phyloP scores from a whole-genome alignment of 1,140 invertebrate species.

The Leptinotarsa texana region DNA sequence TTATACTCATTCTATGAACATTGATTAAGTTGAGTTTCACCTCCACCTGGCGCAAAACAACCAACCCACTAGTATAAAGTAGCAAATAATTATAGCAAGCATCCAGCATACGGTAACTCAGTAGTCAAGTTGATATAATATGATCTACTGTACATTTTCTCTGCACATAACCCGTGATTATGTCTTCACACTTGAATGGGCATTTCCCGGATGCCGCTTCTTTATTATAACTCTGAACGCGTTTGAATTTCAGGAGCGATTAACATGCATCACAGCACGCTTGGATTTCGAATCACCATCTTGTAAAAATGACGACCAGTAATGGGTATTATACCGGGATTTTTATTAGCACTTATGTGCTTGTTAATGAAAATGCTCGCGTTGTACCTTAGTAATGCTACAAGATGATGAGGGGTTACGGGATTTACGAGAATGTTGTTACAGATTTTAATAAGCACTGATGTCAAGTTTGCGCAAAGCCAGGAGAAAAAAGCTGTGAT shows the following conservation, averaged over 20 bases:
- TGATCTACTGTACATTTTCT: constrained; percentile 34
- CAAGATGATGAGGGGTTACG: constrained; percentile 2
- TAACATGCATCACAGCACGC: constrained; percentile 31
- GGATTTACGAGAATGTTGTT: constrained; percentile 5
- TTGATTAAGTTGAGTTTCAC: constrained; percentile 1
- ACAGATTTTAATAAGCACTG: constrained; percentile 8
- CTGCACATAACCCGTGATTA: constrained; percentile 32
- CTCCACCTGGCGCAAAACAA: constrained; percentile 14
- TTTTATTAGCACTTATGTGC: constrained; percentile 24
- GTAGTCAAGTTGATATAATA: constrained; percentile 30
- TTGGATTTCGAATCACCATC: constrained; percentile 15
- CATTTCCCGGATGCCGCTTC: constrained; percentile 35
- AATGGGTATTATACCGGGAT: constrained; percentile 14
- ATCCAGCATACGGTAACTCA: constrained; percentile 23
- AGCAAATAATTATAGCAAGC: constrained; percentile 18
- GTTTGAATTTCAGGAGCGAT: constrained; percentile 38
- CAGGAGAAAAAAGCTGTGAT: background rate
- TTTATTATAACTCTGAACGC: constrained; percentile 32
- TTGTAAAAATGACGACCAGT: constrained; percentile 10
- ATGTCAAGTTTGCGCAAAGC: constrained; percentile 2
- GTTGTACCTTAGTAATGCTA: constrained; percentile 12
- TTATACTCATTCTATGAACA: background rate
- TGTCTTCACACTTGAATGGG: constrained; percentile 34
- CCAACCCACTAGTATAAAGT: constrained; percentile 8
- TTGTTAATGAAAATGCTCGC: constrained; percentile 15